Base-by-base conservation (phyloP, 1,140 invertebrate species). In the Drosophila nikananu region DNA sequence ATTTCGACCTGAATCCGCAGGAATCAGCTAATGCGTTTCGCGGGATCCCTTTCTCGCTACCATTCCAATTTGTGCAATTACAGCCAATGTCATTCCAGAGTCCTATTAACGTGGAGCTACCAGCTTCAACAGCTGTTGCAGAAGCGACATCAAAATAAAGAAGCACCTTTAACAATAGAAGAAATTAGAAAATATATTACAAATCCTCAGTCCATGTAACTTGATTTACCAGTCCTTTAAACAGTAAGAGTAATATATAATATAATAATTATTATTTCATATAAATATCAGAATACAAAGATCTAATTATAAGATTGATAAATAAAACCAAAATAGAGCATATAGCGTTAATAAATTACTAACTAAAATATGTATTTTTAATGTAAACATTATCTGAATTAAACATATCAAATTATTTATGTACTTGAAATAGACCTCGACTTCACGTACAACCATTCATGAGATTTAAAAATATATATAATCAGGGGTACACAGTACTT, bases 1-100 rank as follows among this genome's bases (percentile, higher is more conserved):
- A 3, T 37, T 74, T 52, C 25, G 71, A 86, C 37, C 42, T 80
- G 6, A 63, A 54, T 19, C 64, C 68, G 2, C 83, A 78, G 74
- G 48, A 73, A 10, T 83, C 73, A 44, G 65, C 51, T 5, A 64
- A 87, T 41, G 66, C 58, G 9, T 72, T 67, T 3, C 75, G 81
- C 17, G 75, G 77, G 17, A 41, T 92, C 6, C 83, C 83, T 8
- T 65, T 86, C 39, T 59, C 84, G 12, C 27, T 83, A 25, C 91
- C 83, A 15, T 64, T 92, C 39, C 86, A 91, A 4, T 77, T 92
- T 30, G 77, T 91, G 35, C 86, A 89, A 17, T 19, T 92, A 10
- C 91, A 92, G 21, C 86, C 91, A 10, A 71, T 91, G 59, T 70
- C 78, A 12, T 92, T 91, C 42, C 83, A 92, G 65, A 76, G 61